Conservation (phyloP, 2,888 invertebrate species). For the Acrocera orbiculus region DNA sequence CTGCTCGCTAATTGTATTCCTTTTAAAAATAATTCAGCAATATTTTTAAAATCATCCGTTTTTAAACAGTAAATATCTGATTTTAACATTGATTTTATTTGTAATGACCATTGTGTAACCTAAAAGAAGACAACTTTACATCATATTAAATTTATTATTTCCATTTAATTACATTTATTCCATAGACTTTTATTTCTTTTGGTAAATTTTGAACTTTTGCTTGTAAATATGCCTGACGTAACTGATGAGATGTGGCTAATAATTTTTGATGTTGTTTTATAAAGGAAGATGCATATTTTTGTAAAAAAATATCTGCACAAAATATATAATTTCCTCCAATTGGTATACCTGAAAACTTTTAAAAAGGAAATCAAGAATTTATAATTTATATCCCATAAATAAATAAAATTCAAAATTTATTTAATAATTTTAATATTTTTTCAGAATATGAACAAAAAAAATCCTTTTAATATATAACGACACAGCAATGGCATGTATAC, state of each 20-base stretch:
- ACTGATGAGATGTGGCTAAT: slow-evolving; percentile 25
- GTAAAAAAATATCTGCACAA: slow-evolving; percentile 70
- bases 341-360: slow-evolving; percentile 60
- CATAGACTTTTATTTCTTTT: slow-evolving; percentile 39
- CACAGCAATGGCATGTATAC: too few species aligned
- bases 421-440: not conserved
- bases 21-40: slow-evolving; percentile 22
- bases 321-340: slow-evolving; percentile 66
- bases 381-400: not conserved
- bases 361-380: slow-evolving; percentile 15
- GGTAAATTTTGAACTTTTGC: slow-evolving; percentile 39
- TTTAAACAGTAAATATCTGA: slow-evolving; percentile 33
- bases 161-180: slow-evolving; percentile 10
- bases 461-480: too few species aligned
- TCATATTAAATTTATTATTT: not conserved
- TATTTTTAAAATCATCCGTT: slow-evolving; percentile 37
- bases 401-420: not conserved
- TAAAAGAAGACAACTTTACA: slow-evolving; percentile 16
- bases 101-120: slow-evolving; percentile 43
- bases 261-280: slow-evolving; percentile 33
- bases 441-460: too few species aligned
- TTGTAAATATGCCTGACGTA: slow-evolving; percentile 39
- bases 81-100: slow-evolving; percentile 36
- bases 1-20: slow-evolving; percentile 52
- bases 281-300: slow-evolving; percentile 40